Base-by-base conservation (phyloP, 1,140 invertebrate genomes). In the Campoletis sonorensis region DNA sequence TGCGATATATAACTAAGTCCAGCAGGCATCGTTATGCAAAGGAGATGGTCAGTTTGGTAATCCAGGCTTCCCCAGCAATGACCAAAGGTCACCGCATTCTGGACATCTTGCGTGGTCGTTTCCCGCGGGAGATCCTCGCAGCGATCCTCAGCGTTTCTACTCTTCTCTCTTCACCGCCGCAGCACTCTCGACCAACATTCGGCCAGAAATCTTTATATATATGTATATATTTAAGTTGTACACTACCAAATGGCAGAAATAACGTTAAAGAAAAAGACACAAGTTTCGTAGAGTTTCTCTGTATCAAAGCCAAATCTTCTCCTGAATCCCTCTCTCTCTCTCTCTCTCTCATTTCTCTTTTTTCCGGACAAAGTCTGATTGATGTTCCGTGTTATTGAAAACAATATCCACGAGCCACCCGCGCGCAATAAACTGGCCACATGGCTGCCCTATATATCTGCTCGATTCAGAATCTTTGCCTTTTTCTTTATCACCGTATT, bases 341-440 rank as follows among this genome's bases (percentile, higher is more conserved):
- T 81, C 80, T 51, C 54, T 45, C 30, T 33, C 30, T 33, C 30
- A 4, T 82, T 64, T 84, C 72, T 61, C 33, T 76, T 64, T 76
- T 61, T 23, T 68, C 64, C 73, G 79, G 79, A 78, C 87, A 89
- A 91, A 89, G 88, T 90, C 89, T 91, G 90, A 91, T 88, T 90
- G 90, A 92, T 92, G 91, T 85, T 84, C 70, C 80, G 83, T 81
- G 89, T 91, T 92, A 92, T 91, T 91, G 91, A 90, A 91, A 91
- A 90, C 88, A 89, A 90, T 90, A 90, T 90, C 88, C 85, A 81
- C 67, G 77, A 76, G 73, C 45, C 45, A 79, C 64, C 67, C 64
- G 67, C 68, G 21, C 61, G 78, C 78, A 79, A 79, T 79, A 79
- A 79, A 79, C 67, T 71, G 67, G 45, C 45, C 78, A 79, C 78